Conservation (phyloP, 2,888 invertebrate species). For the Rotaria macrura region DNA sequence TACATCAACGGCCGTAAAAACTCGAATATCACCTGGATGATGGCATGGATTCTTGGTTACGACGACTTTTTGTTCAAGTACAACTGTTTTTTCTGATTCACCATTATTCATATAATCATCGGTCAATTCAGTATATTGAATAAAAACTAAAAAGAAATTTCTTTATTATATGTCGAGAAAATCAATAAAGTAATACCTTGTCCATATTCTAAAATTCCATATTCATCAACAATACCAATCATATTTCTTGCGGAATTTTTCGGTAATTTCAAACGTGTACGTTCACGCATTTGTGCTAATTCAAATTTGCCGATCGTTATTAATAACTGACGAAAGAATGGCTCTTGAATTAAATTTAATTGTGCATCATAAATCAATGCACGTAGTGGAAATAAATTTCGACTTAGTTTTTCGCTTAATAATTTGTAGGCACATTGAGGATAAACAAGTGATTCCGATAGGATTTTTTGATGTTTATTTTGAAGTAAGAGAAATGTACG, state of each 20-base stretch:
- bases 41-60: conserved; percentile 9
- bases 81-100: neutral
- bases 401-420: neutral
- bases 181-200: neutral
- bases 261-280: neutral
- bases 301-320: neutral
- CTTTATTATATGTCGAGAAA: neutral
- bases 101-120: neutral
- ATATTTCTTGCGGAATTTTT: neutral
- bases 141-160: neutral
- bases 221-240: conserved; percentile 21
- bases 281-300: neutral
- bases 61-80: neutral
- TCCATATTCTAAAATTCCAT: neutral
- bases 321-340: conserved; percentile 1
- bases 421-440: neutral
- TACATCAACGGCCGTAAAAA: neutral
- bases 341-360: neutral
- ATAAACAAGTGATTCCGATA: neutral
- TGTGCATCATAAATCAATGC: neutral
- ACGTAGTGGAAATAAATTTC: neutral
- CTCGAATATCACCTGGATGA: conserved; percentile 16
- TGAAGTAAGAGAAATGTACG: neutral
- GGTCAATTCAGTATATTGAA: neutral
- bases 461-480: neutral